Evolutionary conservation across 2,113 vertebrate genomes (phyloP).

Genomic region (Tichodroma muraria): DNA sequence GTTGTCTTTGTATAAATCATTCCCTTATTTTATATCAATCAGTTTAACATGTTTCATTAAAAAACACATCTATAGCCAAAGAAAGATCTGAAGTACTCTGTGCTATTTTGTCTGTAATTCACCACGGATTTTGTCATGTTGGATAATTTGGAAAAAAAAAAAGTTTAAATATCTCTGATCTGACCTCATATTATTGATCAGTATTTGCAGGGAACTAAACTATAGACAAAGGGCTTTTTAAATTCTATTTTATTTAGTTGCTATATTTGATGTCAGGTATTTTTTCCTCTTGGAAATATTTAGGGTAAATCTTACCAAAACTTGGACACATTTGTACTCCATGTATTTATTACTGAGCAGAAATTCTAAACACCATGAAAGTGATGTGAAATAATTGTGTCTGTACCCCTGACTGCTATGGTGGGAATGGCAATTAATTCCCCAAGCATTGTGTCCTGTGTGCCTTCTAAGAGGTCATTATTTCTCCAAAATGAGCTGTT

Average conservation of each 20-base stretch:
- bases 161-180: background rate
- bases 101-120: background rate
- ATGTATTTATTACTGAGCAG: background rate
- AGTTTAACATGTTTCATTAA: background rate
- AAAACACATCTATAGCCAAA: background rate
- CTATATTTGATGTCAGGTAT: background rate
- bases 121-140: background rate
- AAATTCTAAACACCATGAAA: background rate
- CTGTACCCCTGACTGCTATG: background rate
- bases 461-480: background rate
- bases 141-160: background rate
- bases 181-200: background rate
- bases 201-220: background rate
- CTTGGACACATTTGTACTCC: background rate
- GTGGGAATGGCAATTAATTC: background rate
- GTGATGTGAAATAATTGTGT: background rate
- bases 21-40: background rate
- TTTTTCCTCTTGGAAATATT: background rate
- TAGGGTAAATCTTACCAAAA: background rate
- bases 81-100: background rate
- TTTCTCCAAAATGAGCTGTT: background rate
- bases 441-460: background rate
- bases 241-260: background rate
- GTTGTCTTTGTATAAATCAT: background rate
- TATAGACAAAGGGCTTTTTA: background rate